Evolutionary conservation across 2,888 invertebrate species (phyloP), one percentile per base, ranked within the genome.

Genomic region (Pasiphila rectangulata): DNA sequence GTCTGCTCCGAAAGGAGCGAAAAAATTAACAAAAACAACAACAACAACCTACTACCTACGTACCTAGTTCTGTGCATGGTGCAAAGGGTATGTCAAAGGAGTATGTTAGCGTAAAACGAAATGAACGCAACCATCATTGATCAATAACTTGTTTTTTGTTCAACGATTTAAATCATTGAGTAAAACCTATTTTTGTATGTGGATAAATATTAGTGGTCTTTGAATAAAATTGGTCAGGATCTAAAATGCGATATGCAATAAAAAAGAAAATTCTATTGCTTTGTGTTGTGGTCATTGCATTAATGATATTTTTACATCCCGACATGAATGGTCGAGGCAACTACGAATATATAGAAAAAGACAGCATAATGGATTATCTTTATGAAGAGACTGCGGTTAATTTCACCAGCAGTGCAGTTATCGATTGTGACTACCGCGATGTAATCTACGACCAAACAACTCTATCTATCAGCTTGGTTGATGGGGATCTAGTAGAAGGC

Each of bases 301-400:
- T 83, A 23, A 57, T 85, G 46, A 69, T 83, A 62, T 59, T 84
- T 34, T 52, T 84, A 44, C 77, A 82, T 57, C 79, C 81, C 4
- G 64, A 74, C 36, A 72, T 72, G 61, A 75, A 77, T 52, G 74
- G 70, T 12, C 66, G 65, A 16, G 58, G 71, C 30, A 63, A 59
- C 20, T 91, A 90, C 64, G 83, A 87, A 29, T 90, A 79, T 57
- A 86, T 91, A 36, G 64, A 75, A 41, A 79, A 72, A 48, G 78
- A 83, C 4, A 66, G 80, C 42, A 89, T 91, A 44, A 64, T 82
- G 29, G 72, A 72, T 9, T 75, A 74, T 42, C 71, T 91, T 46
- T 69, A 83, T 29, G 72, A 77, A 59, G 80, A 74, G 57, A 78
- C 69, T 24, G 70, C 77, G 23, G 63, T 68, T 4, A 91, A 92